phyloP scores from a whole-genome alignment of 2,113 vertebrate species.

The Urocolius indicus region DNA sequence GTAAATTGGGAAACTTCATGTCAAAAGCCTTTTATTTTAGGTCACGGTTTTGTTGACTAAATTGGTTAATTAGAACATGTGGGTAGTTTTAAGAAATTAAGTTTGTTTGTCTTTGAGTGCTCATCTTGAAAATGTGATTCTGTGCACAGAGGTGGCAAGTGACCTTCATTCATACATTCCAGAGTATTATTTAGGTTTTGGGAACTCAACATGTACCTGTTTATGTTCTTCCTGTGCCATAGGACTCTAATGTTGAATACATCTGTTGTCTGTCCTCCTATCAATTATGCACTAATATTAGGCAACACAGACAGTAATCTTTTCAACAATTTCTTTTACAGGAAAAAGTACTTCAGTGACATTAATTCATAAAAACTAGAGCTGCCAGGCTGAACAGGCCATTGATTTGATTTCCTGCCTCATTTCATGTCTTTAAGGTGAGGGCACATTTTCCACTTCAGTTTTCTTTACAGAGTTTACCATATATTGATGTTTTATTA shows the following conservation, averaged over 20 bases:
- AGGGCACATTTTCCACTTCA: conserved; percentile 30
- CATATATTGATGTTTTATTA: conserved; percentile 5
- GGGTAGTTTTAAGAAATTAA: not conserved
- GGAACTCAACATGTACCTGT: not conserved
- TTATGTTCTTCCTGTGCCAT: not conserved
- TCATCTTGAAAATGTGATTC: not conserved
- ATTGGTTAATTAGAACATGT: not conserved
- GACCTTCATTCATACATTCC: not conserved
- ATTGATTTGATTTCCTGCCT: conserved; percentile 34
- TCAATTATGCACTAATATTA: not conserved
- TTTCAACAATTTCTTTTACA: not conserved
- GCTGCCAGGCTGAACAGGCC: not conserved
- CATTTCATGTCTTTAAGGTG: conserved; percentile 20
- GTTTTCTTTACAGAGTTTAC: conserved; percentile 17
- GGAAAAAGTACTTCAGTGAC: not conserved
- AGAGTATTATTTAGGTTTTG: not conserved
- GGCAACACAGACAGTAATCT: not conserved
- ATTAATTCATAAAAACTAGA: not conserved
- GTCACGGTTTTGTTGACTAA: not conserved
- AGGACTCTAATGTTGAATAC: not conserved
- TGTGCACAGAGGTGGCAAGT: not conserved
- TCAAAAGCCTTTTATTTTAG: not conserved
- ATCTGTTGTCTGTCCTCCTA: not conserved
- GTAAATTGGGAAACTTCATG: not conserved
- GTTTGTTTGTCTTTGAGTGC: not conserved